Conservation (phyloP, 92 coral and sea anemone species). For the Phymanthus crucifer region DNA sequence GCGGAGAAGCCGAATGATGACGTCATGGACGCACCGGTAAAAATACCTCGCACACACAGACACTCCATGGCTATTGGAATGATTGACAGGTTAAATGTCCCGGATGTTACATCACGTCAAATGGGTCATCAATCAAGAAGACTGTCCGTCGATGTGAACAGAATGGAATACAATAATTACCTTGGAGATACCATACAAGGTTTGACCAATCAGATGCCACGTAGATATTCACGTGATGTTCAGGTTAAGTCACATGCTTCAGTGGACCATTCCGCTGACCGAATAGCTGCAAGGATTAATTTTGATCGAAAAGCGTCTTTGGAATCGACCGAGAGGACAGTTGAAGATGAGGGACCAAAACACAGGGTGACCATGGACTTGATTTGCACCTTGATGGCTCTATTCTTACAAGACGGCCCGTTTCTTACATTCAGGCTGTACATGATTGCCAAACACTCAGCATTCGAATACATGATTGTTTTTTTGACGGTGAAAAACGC, state of each 20-base stretch:
- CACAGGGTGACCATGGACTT: slow-evolving; percentile 85
- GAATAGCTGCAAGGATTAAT: slow-evolving; percentile 11
- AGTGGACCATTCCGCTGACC: slow-evolving; percentile 23
- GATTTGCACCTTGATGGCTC: slow-evolving; percentile 71
- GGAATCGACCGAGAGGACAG: not conserved
- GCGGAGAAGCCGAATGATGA: slow-evolving; percentile 16
- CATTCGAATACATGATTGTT: slow-evolving; percentile 93
- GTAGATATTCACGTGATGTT: slow-evolving; percentile 39
- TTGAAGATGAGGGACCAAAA: slow-evolving; percentile 42
- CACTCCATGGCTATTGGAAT: slow-evolving; percentile 20
- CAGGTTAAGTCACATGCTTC: slow-evolving; percentile 12
- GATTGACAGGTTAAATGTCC: slow-evolving; percentile 15
- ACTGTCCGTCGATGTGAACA: slow-evolving; percentile 36
- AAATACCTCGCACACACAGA: slow-evolving; percentile 3
- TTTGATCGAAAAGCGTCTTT: slow-evolving; percentile 34
- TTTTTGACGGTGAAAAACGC: slow-evolving; percentile 94
- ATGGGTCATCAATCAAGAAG: not conserved
- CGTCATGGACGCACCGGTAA: not conserved
- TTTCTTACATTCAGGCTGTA: slow-evolving; percentile 85
- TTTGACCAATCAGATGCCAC: slow-evolving; percentile 22
- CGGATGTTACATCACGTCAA: slow-evolving; percentile 21
- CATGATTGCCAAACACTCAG: slow-evolving; percentile 83
- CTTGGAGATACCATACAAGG: slow-evolving; percentile 11
- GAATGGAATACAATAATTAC: slow-evolving; percentile 12
- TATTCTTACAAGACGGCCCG: slow-evolving; percentile 93